Percentiles rank a stretch among this genome's conserved stretches.
Conservation (phyloP, 2,888 invertebrate genomes). For the Drosophila macrospina region DNA sequence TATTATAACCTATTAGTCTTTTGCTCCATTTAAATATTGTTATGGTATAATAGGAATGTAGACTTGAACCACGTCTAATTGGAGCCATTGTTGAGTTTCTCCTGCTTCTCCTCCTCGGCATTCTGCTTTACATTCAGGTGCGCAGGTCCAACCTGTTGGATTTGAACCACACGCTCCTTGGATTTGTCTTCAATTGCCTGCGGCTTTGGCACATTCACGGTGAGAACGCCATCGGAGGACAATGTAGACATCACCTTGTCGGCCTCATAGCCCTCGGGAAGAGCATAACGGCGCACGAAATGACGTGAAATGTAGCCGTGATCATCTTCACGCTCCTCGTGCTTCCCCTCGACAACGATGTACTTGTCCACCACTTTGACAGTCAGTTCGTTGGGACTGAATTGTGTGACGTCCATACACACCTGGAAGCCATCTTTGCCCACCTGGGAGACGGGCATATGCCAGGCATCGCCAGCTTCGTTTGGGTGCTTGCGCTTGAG, state of each 20-base stretch:
- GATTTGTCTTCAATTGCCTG: slow-evolving; percentile 75
- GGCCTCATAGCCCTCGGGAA: slow-evolving; percentile 90
- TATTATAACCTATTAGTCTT: neutral
- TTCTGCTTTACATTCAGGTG: slow-evolving; percentile 82
- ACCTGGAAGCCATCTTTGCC: slow-evolving; percentile 90
- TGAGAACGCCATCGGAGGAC: slow-evolving; percentile 93
- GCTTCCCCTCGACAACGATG: slow-evolving; percentile 89
- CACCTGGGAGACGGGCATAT: slow-evolving; percentile 58
- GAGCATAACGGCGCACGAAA: slow-evolving; percentile 90
- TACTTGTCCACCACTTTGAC: slow-evolving; percentile 89
- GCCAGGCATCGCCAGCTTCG: slow-evolving; percentile 7
- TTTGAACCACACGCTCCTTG: slow-evolving; percentile 87
- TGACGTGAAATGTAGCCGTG: slow-evolving; percentile 92
- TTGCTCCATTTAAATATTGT: slow-evolving; percentile 1
- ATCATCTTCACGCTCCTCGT: slow-evolving; percentile 90
- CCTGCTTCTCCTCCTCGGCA: slow-evolving; percentile 22
- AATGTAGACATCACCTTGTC: slow-evolving; percentile 90
- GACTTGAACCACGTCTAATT: slow-evolving; percentile 1
- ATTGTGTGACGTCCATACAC: slow-evolving; percentile 89
- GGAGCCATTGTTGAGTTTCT: slow-evolving; percentile 17
- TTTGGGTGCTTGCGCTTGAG: slow-evolving; percentile 42
- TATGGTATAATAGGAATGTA: neutral
- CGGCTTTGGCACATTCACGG: slow-evolving; percentile 89
- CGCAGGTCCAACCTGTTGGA: slow-evolving; percentile 88
- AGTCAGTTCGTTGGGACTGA: slow-evolving; percentile 89